phyloP scores from a whole-genome alignment of 2,888 invertebrate species.

The Lepidocyrtinus sp. region DNA sequence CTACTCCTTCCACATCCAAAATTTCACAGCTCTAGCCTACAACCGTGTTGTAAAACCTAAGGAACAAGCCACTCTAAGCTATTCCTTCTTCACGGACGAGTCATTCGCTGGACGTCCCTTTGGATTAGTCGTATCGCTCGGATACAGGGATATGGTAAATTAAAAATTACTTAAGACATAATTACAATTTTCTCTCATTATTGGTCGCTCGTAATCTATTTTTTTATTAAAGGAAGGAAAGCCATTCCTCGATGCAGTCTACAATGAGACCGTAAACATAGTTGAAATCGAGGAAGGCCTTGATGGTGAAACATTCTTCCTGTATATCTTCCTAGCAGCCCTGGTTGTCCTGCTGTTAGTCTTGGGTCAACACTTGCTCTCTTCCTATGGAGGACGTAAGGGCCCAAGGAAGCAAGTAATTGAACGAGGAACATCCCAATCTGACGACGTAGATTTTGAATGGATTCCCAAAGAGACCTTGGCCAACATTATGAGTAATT shows the following conservation, averaged over 20 bases:
- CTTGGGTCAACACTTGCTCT: slow-evolving; percentile 88
- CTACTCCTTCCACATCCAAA: slow-evolving; percentile 98
- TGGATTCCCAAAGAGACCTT: slow-evolving; percentile 97
- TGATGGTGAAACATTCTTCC: slow-evolving; percentile 98
- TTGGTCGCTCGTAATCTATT: background rate
- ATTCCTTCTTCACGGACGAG: slow-evolving; percentile 95
- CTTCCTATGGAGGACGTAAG: slow-evolving; percentile 83
- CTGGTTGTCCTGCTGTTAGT: slow-evolving; percentile 89
- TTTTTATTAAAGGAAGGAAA: slow-evolving; percentile 76
- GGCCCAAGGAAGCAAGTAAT: slow-evolving; percentile 76
- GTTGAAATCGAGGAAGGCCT: slow-evolving; percentile 97
- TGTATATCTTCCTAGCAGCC: slow-evolving; percentile 95
- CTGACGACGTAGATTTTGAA: slow-evolving; percentile 95
- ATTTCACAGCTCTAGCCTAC: slow-evolving; percentile 93
- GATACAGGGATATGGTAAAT: slow-evolving; percentile 86
- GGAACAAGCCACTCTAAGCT: slow-evolving; percentile 94
- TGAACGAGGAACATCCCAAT: slow-evolving; percentile 92
- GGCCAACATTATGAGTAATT: slow-evolving; percentile 84
- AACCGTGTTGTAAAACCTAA: slow-evolving; percentile 90
- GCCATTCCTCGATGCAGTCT: slow-evolving; percentile 88
- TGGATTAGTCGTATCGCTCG: slow-evolving; percentile 92
- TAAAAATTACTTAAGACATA: too few species aligned
- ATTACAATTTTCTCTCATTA: background rate
- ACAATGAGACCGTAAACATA: slow-evolving; percentile 97
- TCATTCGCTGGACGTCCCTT: slow-evolving; percentile 98